These are phyloP conservation scores for Eclectus roratus DNA, from an alignment of 2,113 vertebrate species.

Conservation along the genomic window DNA sequence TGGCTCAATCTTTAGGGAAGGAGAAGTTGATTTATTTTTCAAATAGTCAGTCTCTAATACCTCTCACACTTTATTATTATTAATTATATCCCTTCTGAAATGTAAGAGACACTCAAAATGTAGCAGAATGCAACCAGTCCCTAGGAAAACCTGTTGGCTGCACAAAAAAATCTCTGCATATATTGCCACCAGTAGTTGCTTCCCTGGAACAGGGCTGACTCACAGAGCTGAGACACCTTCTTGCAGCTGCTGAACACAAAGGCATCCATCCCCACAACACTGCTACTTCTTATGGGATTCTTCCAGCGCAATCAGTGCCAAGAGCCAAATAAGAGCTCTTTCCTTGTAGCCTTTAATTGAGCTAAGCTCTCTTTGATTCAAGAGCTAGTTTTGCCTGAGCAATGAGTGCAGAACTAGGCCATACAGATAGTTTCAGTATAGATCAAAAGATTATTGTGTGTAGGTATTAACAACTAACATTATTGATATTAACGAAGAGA, in stretches of 20 bases:
- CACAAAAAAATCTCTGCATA: not conserved
- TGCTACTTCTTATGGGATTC: not conserved
- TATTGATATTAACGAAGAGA: slow-evolving; percentile 16
- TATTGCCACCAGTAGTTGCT: not conserved
- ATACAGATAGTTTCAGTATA: not conserved
- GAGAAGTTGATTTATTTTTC: not conserved
- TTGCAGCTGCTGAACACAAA: not conserved
- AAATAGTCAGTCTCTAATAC: not conserved
- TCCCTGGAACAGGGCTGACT: not conserved
- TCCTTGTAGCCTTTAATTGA: not conserved
- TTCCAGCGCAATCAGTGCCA: not conserved
- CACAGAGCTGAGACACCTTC: not conserved
- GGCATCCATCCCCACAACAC: not conserved
- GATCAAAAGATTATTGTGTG: not conserved
- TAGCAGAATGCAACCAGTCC: not conserved
- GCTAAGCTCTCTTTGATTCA: not conserved
- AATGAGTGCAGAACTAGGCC: not conserved
- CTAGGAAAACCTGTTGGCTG: not conserved
- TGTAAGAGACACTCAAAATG: not conserved
- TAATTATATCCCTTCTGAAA: not conserved
- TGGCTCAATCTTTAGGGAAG: not conserved
- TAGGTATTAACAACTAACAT: not conserved
- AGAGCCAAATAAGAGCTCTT: not conserved
- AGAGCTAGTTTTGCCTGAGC: not conserved
- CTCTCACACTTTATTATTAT: not conserved